A percentile compares a stretch with the other conserved stretches of the same genome.
phyloP scores from a whole-genome alignment of 64 coral and sea anemone species.

The Stylophora pistillata region DNA sequence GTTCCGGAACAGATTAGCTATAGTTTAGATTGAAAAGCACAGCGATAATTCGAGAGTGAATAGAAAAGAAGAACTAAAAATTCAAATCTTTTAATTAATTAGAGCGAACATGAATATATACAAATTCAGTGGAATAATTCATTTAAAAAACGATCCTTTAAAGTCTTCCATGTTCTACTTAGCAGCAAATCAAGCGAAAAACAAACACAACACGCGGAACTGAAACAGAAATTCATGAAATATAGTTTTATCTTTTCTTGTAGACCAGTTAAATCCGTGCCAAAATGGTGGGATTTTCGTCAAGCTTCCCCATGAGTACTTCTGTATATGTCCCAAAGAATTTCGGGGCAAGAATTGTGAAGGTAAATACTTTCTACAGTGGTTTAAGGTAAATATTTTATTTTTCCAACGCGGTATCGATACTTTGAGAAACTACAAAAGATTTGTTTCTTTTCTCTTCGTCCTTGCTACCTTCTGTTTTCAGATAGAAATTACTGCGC shows the following conservation, averaged over 20 bases:
- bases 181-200: too few relatives aligned
- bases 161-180: too few relatives aligned
- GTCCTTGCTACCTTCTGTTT: background rate
- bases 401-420: too few relatives aligned
- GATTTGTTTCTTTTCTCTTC: background rate
- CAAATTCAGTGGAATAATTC: too few relatives aligned
- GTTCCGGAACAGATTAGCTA: too few relatives aligned
- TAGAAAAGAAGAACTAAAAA: too few relatives aligned
- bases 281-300: constrained; percentile 92
- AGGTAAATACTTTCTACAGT: constrained; percentile 42
- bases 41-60: too few relatives aligned
- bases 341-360: constrained; percentile 91
- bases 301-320: constrained; percentile 77
- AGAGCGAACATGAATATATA: too few relatives aligned
- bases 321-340: constrained; percentile 94
- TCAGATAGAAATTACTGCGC: constrained; percentile 81
- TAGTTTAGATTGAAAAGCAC: too few relatives aligned
- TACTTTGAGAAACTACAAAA: too few relatives aligned
- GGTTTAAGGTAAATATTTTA: background rate
- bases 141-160: too few relatives aligned
- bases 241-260: background rate
- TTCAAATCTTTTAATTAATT: too few relatives aligned
- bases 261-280: constrained; percentile 84
- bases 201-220: background rate
- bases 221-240: background rate